These are phyloP conservation scores for Silurus aristotelis DNA, from an alignment of 2,797 vertebrate genomes.

Conservation along the genomic window DNA sequence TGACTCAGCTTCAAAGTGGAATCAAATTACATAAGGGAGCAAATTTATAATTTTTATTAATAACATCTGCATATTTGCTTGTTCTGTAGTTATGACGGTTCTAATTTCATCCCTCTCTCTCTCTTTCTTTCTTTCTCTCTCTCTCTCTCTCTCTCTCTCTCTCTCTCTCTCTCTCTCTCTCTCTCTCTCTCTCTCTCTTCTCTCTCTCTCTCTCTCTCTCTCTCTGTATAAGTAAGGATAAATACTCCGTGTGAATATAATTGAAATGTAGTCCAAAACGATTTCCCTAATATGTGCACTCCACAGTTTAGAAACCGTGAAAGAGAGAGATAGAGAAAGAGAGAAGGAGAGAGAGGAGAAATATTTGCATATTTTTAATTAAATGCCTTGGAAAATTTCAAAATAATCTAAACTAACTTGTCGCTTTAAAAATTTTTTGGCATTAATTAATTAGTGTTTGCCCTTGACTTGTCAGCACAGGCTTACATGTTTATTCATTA, in stretches of 20 bases:
- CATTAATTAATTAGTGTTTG: slow-evolving; percentile 69
- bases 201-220: not conserved
- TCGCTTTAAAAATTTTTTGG: slow-evolving; percentile 65
- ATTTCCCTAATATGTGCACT: slow-evolving; percentile 69
- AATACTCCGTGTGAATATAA: slow-evolving; percentile 59
- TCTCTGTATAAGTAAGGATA: slow-evolving; percentile 48
- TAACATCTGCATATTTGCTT: slow-evolving; percentile 48
- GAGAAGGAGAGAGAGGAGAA: not conserved
- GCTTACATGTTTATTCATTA: slow-evolving; percentile 66
- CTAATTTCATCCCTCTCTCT: slow-evolving; percentile 33
- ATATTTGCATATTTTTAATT: slow-evolving; percentile 81
- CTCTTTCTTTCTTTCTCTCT: not conserved
- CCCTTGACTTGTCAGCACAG: slow-evolving; percentile 62
- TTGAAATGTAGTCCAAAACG: slow-evolving; percentile 69
- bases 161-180: not conserved
- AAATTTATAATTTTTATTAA: slow-evolving; percentile 57
- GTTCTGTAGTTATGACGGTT: slow-evolving; percentile 52
- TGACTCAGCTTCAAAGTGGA: slow-evolving; percentile 47
- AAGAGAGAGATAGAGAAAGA: no score
- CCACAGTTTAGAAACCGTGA: slow-evolving; percentile 66
- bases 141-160: slow-evolving; percentile 27
- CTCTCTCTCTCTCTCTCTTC: slow-evolving; percentile 14
- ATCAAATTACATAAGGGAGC: not conserved
- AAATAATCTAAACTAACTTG: slow-evolving; percentile 67
- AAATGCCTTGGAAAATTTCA: slow-evolving; percentile 64